Evolutionary conservation across 2,888 invertebrate species (phyloP).

Genomic region (Ptilodon capucinus): DNA sequence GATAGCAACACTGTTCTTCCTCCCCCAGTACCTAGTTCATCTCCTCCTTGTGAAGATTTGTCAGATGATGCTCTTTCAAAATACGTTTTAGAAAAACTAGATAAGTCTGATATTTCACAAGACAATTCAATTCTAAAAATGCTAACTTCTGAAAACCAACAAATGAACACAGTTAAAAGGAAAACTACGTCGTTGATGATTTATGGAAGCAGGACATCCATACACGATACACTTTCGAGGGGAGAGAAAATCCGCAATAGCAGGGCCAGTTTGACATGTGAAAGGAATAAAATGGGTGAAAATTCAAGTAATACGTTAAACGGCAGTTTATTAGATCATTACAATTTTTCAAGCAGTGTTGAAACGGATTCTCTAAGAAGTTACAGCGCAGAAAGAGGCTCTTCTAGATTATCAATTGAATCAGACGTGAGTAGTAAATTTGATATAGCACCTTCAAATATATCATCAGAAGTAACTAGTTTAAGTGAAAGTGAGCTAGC

Average conservation of each 20-base stretch:
- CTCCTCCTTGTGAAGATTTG: conserved; percentile 88
- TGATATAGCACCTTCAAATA: conserved; percentile 67
- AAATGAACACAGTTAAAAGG: conserved; percentile 69
- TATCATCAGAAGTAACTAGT: conserved; percentile 70
- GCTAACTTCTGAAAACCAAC: conserved; percentile 73
- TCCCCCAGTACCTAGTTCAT: conserved; percentile 89
- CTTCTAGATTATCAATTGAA: conserved; percentile 72
- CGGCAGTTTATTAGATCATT: conserved; percentile 59
- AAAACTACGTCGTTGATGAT: conserved; percentile 79
- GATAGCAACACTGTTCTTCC: conserved; percentile 91
- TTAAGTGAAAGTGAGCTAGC: conserved; percentile 73
- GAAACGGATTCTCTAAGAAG: conserved; percentile 74
- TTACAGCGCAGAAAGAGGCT: conserved; percentile 72
- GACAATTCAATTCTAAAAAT: conserved; percentile 78
- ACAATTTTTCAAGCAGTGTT: conserved; percentile 59
- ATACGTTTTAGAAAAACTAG: conserved; percentile 78
- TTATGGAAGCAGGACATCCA: conserved; percentile 76
- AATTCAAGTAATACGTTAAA: conserved; percentile 48
- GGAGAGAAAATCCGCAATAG: conserved; percentile 77
- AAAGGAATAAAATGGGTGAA: conserved; percentile 57
- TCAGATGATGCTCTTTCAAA: conserved; percentile 83
- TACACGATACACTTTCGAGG: conserved; percentile 76
- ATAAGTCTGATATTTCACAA: conserved; percentile 71
- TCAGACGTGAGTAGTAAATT: conserved; percentile 79
- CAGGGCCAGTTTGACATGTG: conserved; percentile 69